Evolutionary conservation across 2,113 vertebrate genomes (phyloP).

Genomic region (Perognathus longimembris): DNA sequence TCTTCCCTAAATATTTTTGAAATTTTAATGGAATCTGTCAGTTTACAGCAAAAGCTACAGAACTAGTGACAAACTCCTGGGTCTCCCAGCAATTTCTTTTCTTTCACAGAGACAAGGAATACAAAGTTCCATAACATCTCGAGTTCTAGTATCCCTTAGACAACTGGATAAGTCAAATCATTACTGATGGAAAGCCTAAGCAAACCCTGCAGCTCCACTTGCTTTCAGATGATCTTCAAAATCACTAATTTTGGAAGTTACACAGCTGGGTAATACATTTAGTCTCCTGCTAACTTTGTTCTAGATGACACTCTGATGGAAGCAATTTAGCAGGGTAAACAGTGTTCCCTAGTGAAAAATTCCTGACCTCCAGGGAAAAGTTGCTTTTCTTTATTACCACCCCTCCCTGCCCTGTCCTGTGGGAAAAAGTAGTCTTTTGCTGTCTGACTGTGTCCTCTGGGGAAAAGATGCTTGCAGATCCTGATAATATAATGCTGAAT

Average conservation of each 20-base stretch:
- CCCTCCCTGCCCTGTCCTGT: background rate
- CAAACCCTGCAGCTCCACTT: background rate
- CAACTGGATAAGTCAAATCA: background rate
- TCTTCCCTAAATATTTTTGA: background rate
- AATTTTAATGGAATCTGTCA: background rate
- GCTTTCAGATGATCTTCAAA: background rate
- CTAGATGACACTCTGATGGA: background rate
- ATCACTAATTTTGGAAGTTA: background rate
- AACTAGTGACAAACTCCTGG: background rate
- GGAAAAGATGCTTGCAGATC: background rate
- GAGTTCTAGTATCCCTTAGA: background rate
- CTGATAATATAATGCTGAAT: background rate
- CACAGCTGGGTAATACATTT: background rate
- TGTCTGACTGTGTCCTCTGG: background rate
- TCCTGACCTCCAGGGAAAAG: background rate
- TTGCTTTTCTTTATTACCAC: background rate
- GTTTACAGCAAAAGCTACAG: background rate
- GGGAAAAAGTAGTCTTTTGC: background rate
- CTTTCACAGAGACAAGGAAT: background rate
- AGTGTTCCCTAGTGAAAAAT: background rate
- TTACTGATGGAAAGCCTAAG: background rate
- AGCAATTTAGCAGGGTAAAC: background rate
- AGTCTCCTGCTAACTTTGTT: background rate
- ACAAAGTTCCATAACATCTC: background rate
- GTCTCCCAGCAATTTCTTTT: background rate